A percentile compares a stretch with the other conserved stretches of the same genome.
These are phyloP conservation scores for Macrobrachium nipponense DNA, from an alignment of 1,140 invertebrate species.

Conservation along the genomic window DNA sequence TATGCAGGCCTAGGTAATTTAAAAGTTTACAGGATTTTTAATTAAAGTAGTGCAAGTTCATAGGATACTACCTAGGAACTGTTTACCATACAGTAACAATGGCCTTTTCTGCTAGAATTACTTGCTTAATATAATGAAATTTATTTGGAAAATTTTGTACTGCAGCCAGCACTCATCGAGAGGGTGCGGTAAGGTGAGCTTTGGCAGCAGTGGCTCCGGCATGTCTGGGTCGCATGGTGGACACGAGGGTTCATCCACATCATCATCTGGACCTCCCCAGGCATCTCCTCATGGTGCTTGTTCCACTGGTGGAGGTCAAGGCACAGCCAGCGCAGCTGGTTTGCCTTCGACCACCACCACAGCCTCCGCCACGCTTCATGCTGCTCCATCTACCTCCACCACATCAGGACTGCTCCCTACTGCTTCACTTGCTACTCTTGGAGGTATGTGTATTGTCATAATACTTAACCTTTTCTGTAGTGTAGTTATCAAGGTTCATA, in stretches of 20 bases:
- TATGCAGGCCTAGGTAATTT: too few relatives aligned
- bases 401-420: conserved; percentile 48
- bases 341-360: conserved; percentile 26
- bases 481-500: too few relatives aligned
- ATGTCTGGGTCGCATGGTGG: conserved; percentile 54
- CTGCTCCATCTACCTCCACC: conserved; percentile 50
- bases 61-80: too few relatives aligned
- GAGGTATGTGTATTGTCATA: conserved; percentile 40
- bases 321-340: neutral
- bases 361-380: conserved; percentile 19
- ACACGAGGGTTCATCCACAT: conserved; percentile 42
- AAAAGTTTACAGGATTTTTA: too few relatives aligned
- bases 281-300: conserved; percentile 16
- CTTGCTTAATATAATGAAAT: too few relatives aligned
- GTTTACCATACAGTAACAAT: too few relatives aligned
- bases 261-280: conserved; percentile 39
- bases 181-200: conserved; percentile 49
- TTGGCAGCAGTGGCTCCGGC: conserved; percentile 48
- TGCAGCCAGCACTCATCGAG: conserved; percentile 48
- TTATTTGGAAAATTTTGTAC: too few relatives aligned
- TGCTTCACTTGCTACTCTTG: conserved; percentile 39
- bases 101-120: too few relatives aligned
- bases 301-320: conserved; percentile 16
- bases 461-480: neutral
- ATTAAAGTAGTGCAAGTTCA: too few relatives aligned